phyloP scores from a whole-genome alignment of 2,888 invertebrate genomes.

The Agonopterix subpropinquella region DNA sequence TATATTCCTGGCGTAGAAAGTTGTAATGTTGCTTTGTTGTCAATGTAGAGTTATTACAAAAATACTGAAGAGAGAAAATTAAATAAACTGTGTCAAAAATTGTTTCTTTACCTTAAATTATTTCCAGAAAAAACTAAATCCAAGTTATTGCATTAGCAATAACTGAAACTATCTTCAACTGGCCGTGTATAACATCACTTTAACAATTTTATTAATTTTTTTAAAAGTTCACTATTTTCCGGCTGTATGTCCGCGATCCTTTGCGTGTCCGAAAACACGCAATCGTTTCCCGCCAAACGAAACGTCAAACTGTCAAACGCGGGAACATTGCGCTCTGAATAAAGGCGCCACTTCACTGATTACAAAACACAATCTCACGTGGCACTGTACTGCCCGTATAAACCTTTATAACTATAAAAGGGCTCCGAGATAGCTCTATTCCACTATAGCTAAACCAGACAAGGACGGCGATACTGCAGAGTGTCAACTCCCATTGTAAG shows the following conservation, averaged over 20 bases:
- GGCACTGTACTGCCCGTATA: slow-evolving; percentile 47
- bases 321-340: slow-evolving; percentile 63
- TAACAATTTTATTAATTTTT: slow-evolving; percentile 20
- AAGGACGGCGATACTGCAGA: slow-evolving; percentile 10
- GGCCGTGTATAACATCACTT: slow-evolving; percentile 52
- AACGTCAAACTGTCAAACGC: slow-evolving; percentile 70
- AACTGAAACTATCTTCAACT: slow-evolving; percentile 63
- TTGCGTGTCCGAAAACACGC: slow-evolving; percentile 34
- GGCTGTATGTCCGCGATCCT: slow-evolving; percentile 28
- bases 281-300: slow-evolving; percentile 63
- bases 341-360: slow-evolving; percentile 72
- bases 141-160: slow-evolving; percentile 69
- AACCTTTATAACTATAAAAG: slow-evolving; percentile 65
- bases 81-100: too few relatives aligned
- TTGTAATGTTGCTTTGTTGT: too few relatives aligned
- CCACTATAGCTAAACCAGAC: slow-evolving; percentile 15
- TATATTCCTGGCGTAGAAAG: too few relatives aligned
- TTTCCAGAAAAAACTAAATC: slow-evolving; percentile 46
- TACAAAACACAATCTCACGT: slow-evolving; percentile 72
- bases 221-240: slow-evolving; percentile 36
- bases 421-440: slow-evolving; percentile 53
- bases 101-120: slow-evolving; percentile 21
- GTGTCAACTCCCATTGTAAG: slow-evolving; percentile 68
- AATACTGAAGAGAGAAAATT: too few relatives aligned
- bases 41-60: too few relatives aligned